Percentiles rank a stretch among this genome's conserved stretches.
Evolutionary conservation across 2,797 vertebrate genomes (phyloP).

Genomic region (Protonibea diacanthus): DNA sequence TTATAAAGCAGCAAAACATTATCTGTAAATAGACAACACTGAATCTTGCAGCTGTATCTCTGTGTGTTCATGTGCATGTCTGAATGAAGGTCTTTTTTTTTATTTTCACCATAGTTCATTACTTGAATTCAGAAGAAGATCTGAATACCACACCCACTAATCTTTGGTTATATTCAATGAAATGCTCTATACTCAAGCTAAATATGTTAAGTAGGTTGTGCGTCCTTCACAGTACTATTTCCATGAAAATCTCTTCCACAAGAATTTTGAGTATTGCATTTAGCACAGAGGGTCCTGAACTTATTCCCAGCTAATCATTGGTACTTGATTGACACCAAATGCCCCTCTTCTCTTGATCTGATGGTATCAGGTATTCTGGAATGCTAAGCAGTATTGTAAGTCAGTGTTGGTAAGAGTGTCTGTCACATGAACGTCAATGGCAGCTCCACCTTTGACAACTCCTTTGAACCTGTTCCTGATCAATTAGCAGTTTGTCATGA

Average conservation of each 20-base stretch:
- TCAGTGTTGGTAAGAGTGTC: not conserved
- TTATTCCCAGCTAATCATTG: conserved; percentile 32
- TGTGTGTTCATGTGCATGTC: too few species aligned
- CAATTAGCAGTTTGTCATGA: conserved; percentile 1
- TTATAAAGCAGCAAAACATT: too few species aligned
- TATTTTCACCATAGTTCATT: not conserved
- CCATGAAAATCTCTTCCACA: not conserved
- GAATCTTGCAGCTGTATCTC: not conserved
- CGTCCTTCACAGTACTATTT: not conserved
- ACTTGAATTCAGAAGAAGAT: not conserved
- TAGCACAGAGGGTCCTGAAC: not conserved
- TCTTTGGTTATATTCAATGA: not conserved
- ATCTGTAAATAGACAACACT: too few species aligned
- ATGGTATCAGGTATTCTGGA: not conserved
- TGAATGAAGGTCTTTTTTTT: not conserved
- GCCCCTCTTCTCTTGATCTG: not conserved
- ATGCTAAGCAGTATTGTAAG: conserved; percentile 4
- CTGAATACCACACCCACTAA: not conserved
- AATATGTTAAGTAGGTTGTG: not conserved
- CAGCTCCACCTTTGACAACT: not conserved
- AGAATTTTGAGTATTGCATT: conserved; percentile 1
- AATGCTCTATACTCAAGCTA: not conserved
- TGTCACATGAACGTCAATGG: conserved; percentile 25
- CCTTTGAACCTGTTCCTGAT: conserved; percentile 7
- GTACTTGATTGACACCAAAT: conserved; percentile 13